Evolutionary conservation across 2,888 invertebrate genomes (phyloP).

Genomic region (Arctia plantaginis): DNA sequence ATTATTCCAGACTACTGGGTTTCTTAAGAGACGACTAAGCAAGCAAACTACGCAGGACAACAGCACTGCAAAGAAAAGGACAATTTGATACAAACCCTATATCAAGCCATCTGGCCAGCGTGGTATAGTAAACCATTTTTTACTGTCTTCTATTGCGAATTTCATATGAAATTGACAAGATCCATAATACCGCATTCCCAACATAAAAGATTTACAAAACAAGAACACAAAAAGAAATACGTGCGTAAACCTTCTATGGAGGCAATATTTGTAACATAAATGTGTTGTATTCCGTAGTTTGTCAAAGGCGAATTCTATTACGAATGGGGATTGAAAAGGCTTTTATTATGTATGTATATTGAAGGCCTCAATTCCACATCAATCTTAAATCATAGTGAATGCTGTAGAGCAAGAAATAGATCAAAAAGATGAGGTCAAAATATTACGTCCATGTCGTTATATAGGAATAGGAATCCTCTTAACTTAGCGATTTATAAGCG

Average conservation of each 20-base stretch:
- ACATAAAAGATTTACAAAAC: background rate
- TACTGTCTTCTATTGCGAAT: background rate
- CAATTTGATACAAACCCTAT: no score
- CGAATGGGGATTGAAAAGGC: conserved; percentile 30
- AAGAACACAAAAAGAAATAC: conserved; percentile 4
- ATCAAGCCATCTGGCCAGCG: no score
- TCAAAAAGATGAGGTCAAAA: conserved; percentile 22
- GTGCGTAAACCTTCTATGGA: conserved; percentile 2
- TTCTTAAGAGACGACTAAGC: no score
- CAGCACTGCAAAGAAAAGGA: no score
- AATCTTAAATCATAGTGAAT: conserved; percentile 40
- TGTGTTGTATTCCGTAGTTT: conserved; percentile 17
- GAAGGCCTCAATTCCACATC: conserved; percentile 39
- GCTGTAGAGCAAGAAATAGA: conserved; percentile 38
- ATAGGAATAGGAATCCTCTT: no score
- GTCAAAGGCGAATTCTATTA: conserved; percentile 47
- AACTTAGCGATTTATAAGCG: no score
- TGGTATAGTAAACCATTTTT: background rate
- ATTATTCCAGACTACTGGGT: no score
- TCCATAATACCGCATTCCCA: background rate
- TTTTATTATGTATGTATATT: conserved; percentile 31
- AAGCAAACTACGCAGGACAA: no score
- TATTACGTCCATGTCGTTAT: background rate
- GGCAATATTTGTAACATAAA: conserved; percentile 14
- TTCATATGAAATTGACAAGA: background rate